Conservation (phyloP, 1,140 invertebrate genomes). For the Lethocerus indicus region DNA sequence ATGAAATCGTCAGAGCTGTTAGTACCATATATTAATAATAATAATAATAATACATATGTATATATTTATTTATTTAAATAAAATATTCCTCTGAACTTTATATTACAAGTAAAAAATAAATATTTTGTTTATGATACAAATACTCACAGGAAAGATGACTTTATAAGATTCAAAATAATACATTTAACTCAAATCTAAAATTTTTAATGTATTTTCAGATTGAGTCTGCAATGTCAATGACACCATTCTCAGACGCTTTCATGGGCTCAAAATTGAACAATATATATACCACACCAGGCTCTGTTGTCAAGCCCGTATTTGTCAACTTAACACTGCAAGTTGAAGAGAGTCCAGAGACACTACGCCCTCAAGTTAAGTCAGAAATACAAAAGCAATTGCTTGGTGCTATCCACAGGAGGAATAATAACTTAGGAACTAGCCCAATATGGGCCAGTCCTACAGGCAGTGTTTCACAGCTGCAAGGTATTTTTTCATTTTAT, state of each 20-base stretch:
- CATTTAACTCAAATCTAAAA: not conserved
- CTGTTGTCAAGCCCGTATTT: conserved; percentile 33
- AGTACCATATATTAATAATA: conserved; percentile 25
- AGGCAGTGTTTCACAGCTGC: conserved; percentile 49
- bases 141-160: not conserved
- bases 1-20: conserved; percentile 68
- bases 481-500: too few relatives aligned
- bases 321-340: conserved; percentile 68
- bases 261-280: conserved; percentile 62
- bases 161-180: not conserved
- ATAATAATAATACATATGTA: not conserved
- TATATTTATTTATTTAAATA: not conserved
- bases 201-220: conserved; percentile 50
- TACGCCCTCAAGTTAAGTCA: conserved; percentile 42
- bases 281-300: conserved; percentile 40
- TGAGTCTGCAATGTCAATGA: conserved; percentile 78
- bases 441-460: conserved; percentile 61
- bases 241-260: conserved; percentile 70
- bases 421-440: conserved; percentile 73
- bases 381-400: conserved; percentile 68
- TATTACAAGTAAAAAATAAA: not conserved
- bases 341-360: conserved; percentile 50
- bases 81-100: not conserved
- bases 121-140: not conserved
- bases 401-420: conserved; percentile 61